Base-by-base conservation (phyloP, 2,888 invertebrate genomes). In the Parnassius glacialis region DNA sequence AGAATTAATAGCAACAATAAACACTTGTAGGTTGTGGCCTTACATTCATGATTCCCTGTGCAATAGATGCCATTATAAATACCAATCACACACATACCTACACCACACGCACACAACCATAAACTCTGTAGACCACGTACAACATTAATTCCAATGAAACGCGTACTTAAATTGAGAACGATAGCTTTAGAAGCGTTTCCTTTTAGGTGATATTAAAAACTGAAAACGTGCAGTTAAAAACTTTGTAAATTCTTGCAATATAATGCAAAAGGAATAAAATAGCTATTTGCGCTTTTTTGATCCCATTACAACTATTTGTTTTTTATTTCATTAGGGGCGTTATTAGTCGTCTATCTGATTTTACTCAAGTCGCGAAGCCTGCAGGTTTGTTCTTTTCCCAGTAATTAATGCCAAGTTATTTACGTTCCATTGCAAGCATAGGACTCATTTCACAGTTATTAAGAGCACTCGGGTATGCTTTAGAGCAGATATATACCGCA, bases 361-460 rank as follows among this genome's bases (percentile, higher is more conserved):
- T 61, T n/a, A 20, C 51, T 54, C 45, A 60, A 43, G 44, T 55
- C 51, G 43, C 13, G 10, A 10, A n/a, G 25, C 1, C 12, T 16
- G 34, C 51, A 45, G 42, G 54, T 43, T 3, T 16, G 45, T 55
- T 43, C 52, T 25, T 52, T 57, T 61, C 61, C 61, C 47, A 57
- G 52, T 12, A n/a, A 62, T 56, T 47, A 61, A 56, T 51, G 44
- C 9, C 41, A 9, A n/a, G 42, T 13, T 44, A 58, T 58, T 62
- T 62, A 55, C 51, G 62, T 62, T 55, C 45, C 62, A 52, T 57
- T 61, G 57, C 54, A 45, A 25, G 57, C 57, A 52, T 54, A 55
- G 45, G 12, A 55, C 58, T 45, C 41, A 62, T 62, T 62, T 55
- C 58, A 59, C 51, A 59, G 58, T 62, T 56, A 52, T 61, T 57